Conservation (phyloP, 2,113 vertebrate species). For the Rutilus rutilus region DNA sequence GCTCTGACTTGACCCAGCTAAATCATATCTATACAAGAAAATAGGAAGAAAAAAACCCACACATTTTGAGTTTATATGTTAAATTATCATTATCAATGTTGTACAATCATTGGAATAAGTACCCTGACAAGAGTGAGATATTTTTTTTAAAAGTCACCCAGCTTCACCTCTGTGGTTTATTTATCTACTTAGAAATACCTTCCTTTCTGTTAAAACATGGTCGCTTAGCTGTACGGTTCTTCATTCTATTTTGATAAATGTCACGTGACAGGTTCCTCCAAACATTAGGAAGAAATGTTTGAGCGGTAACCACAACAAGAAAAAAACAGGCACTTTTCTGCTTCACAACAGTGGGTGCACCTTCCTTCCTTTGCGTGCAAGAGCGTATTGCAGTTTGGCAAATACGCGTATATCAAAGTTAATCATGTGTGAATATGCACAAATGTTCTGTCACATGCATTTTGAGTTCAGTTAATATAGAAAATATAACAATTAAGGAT, state of each 20-base stretch:
- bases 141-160: neutral
- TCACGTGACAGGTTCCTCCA: neutral
- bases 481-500: neutral
- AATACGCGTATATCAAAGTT: neutral
- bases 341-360: neutral
- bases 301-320: constrained; percentile 25
- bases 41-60: neutral
- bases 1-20: constrained; percentile 42
- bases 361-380: constrained; percentile 24
- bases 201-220: neutral
- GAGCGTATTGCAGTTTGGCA: neutral
- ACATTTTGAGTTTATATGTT: neutral
- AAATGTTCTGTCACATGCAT: neutral
- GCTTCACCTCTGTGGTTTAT: constrained; percentile 20
- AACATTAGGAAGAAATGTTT: constrained; percentile 15
- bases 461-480: neutral
- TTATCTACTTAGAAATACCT: neutral
- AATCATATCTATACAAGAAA: constrained; percentile 59
- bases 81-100: neutral
- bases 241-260: constrained; percentile 4
- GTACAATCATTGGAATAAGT: neutral
- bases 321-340: neutral
- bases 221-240: neutral
- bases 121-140: neutral
- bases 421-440: neutral